Conservation (phyloP, 2,113 vertebrate species). For the Raja brachyura region DNA sequence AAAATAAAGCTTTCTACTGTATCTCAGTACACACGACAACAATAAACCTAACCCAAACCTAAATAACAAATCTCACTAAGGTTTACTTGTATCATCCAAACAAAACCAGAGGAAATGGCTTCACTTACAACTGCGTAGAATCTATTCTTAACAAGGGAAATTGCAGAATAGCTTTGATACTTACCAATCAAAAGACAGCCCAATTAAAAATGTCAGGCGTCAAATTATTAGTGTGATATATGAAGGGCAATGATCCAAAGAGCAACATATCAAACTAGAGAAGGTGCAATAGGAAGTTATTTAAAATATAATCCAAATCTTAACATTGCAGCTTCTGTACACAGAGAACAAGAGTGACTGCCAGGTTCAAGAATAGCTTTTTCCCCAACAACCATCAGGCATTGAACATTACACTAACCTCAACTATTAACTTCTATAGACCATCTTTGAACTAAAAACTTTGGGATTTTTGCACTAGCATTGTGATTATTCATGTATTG, state of each 20-base stretch:
- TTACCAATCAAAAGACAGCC: background rate
- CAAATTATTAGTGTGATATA: background rate
- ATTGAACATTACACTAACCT: no score
- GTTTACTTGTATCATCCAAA: background rate
- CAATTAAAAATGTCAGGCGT: background rate
- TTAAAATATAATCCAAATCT: background rate
- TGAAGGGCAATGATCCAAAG: background rate
- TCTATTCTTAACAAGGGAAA: background rate
- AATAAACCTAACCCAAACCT: no score
- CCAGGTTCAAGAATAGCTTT: no score
- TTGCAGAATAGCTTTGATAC: background rate
- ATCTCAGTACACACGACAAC: no score
- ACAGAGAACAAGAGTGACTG: background rate
- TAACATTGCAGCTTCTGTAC: background rate
- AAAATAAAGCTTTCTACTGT: no score
- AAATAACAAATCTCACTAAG: background rate
- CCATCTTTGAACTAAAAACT: no score
- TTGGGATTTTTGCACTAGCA: no score
- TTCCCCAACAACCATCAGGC: no score
- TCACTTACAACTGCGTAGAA: background rate
- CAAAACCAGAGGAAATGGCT: background rate
- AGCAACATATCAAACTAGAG: background rate
- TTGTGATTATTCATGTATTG: no score
- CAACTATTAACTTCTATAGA: no score
- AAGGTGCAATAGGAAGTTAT: background rate